Evolutionary conservation across 2,797 vertebrate genomes (phyloP), one percentile per base, ranked within the genome.

Genomic region (Manis javanica): DNA sequence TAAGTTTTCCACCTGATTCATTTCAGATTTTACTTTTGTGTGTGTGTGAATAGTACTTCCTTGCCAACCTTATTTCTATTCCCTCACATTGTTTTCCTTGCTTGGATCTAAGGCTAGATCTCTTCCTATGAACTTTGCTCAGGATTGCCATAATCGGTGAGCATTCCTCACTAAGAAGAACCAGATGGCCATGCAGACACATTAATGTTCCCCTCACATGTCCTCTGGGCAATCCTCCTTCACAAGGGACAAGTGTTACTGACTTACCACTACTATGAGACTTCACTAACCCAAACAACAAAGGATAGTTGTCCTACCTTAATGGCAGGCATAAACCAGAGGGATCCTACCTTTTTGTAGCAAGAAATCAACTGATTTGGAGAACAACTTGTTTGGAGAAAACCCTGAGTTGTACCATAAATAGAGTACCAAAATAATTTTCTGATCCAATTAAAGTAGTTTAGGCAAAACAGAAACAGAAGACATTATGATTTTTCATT

Each of bases 141-240:
- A 42, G 46, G 31, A n/a, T 34, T 75, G 42, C 74, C 63, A 13
- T 64, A 49, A 89, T 51, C 1, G 1, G 87, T 42, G 84, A 92
- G 66, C 91, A 90, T 96, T 97, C 89, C 94, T 96, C 61, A 37
- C 91, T 96, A 93, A 98, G 71, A 64, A 92, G 91, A 97, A 93
- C 87, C 94, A 97, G 95, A 96, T 94, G 92, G 69, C 83, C 78
- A 42, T 9, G 82, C 61, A 92, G 81, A 85, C 68, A 88, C 3
- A 5, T 53, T 81, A 49, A 57, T 39, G 24, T 63, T 83, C 51
- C 74, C 61, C 59, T 78, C 77, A 18, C 55, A 11, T 79, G 34
- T 94, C 89, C 91, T 83, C 88, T 57, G 53, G 71, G 63, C 71
- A 87, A 23, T 61, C 51, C 24, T 85, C 59, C 68, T 55, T 53